Evolutionary conservation across 92 coral and sea anemone species (phyloP).

Genomic region (Micromussa lordhowensis): DNA sequence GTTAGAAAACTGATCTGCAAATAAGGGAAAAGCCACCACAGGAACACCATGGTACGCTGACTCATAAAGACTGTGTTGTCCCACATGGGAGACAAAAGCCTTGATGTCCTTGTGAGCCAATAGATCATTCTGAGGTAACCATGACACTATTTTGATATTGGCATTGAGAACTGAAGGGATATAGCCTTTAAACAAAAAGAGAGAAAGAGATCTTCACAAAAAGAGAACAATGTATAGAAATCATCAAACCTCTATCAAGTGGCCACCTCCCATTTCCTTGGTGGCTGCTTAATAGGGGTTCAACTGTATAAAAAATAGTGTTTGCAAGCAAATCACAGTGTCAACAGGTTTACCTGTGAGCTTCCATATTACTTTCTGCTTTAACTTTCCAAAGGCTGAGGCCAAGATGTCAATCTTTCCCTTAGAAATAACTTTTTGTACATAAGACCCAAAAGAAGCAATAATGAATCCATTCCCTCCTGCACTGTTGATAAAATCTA

Average conservation of each 20-base stretch:
- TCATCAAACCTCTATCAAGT: no score
- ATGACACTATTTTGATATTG: constrained; percentile 31
- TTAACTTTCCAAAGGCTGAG: constrained; percentile 68
- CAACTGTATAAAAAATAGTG: no score
- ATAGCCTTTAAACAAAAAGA: background rate
- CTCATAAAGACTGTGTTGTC: constrained; percentile 44
- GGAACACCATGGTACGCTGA: constrained; percentile 45
- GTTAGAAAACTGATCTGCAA: constrained; percentile 5
- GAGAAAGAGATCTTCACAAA: no score
- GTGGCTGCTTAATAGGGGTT: no score
- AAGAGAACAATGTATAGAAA: no score
- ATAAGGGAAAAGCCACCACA: constrained; percentile 31
- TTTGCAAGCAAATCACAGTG: no score
- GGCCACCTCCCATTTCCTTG: no score
- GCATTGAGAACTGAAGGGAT: background rate
- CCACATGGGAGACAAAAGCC: constrained; percentile 62
- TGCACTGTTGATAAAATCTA: background rate
- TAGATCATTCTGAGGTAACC: constrained; percentile 63
- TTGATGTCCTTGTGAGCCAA: constrained; percentile 43
- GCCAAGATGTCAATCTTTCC: constrained; percentile 15
- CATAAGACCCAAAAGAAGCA: constrained; percentile 48
- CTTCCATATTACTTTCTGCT: constrained; percentile 77
- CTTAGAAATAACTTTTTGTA: background rate
- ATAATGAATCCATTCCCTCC: constrained; percentile 46
- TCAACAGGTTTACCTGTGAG: constrained; percentile 40